These are phyloP conservation scores for Psilopogon haemacephalus DNA, from an alignment of 2,113 vertebrate species.

Conservation along the genomic window DNA sequence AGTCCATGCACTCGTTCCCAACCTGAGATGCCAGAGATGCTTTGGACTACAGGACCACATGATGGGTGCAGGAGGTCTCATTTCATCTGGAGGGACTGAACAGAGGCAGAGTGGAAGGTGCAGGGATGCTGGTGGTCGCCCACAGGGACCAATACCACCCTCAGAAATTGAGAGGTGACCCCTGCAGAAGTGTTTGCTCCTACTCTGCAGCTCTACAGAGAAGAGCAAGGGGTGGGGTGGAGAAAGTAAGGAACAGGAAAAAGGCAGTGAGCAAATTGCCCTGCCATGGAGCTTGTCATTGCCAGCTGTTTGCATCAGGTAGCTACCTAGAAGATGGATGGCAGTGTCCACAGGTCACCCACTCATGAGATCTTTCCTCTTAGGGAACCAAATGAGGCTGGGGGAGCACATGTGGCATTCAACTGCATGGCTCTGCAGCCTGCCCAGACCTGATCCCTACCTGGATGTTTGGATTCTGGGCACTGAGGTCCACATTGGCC, in stretches of 20 bases:
- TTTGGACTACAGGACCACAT: neutral
- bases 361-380: neutral
- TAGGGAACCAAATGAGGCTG: neutral
- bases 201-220: neutral
- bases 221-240: neutral
- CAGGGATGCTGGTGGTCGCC: neutral
- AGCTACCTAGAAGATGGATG: neutral
- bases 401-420: rapidly evolving
- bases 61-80: rapidly evolving
- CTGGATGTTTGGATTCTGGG: conserved; percentile 92
- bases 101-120: neutral
- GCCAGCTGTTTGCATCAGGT: neutral
- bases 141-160: neutral
- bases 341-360: rapidly evolving
- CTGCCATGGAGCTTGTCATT: neutral
- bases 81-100: neutral
- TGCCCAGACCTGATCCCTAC: conserved; percentile 53
- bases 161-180: neutral
- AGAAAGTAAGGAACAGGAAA: neutral
- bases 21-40: neutral
- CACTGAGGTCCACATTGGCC: conserved; percentile 81
- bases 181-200: neutral
- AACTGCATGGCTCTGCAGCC: rapidly evolving
- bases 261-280: neutral
- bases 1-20: neutral